A percentile compares a stretch with the other conserved stretches of the same genome.
phyloP scores from a whole-genome alignment of 2,888 invertebrate species.

The Meta bourneti region DNA sequence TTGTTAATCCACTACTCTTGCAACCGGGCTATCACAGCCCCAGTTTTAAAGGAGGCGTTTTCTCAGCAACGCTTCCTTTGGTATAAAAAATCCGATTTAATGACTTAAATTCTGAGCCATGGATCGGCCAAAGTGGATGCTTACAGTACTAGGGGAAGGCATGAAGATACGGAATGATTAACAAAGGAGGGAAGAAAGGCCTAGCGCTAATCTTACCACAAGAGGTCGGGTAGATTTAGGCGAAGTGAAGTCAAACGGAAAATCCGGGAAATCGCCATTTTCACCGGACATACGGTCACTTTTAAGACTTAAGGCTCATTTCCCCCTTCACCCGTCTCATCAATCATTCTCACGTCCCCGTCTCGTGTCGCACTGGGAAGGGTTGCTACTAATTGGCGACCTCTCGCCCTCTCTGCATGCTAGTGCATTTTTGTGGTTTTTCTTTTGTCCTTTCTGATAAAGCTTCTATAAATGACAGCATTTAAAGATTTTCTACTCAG shows the following conservation, averaged over 20 bases:
- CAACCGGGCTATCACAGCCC: no score
- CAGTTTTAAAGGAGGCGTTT: no score
- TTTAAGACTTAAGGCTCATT: conserved; percentile 47
- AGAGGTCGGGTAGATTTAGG: neutral
- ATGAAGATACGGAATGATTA: neutral
- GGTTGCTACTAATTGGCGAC: conserved; percentile 24
- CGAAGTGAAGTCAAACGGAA: conserved; percentile 33
- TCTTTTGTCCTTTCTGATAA: no score
- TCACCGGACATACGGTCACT: conserved; percentile 65
- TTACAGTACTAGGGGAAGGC: neutral
- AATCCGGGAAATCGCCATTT: conserved; percentile 69
- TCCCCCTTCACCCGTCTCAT: conserved; percentile 25
- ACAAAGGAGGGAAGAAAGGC: neutral
- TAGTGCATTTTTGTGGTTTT: no score
- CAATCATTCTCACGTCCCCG: conserved; percentile 49
- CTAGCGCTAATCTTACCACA: neutral
- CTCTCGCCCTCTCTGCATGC: conserved; percentile 12
- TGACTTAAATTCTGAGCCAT: no score
- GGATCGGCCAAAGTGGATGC: neutral
- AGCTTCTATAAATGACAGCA: no score
- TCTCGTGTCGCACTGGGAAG: neutral
- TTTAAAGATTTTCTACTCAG: no score
- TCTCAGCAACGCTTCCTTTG: no score
- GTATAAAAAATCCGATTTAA: no score
- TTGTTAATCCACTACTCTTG: no score